Base-by-base conservation (phyloP, 2,888 invertebrate genomes). In the Reticulitermes lucifugus region DNA sequence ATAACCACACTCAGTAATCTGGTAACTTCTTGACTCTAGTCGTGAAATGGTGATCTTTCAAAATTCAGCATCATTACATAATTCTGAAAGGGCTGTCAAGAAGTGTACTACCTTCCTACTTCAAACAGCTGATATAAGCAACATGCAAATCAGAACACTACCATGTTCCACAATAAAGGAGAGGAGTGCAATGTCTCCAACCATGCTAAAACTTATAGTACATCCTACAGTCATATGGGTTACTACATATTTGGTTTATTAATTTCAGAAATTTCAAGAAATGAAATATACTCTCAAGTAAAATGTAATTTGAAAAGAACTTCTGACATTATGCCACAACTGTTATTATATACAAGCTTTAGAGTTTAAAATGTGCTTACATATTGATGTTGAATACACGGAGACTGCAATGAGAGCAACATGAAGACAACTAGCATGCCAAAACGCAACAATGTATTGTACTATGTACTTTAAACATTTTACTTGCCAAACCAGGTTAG, bases 51-150 rank as follows among this genome's bases (percentile, higher is more conserved):
- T 46, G 12, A 46, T 2, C 6, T 6, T 46, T 12, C 12, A 51
- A 22, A 77, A 77, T 46, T 46, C 77, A 46, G 77, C 9, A 77
- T 77, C 46, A 43, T n/a, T 43, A 60, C 35, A 21, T 60, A 60
- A 60, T n/a, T 60, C 14, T 60, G 60, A 18, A 60, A 60, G 60
- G 21, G 21, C 4, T 60, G 1, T 60, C 60, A 60, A 60, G 3
- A 60, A 60, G n/a, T 60, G 60, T n/a, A 60, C n/a, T 21, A 6
- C 22, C 3, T 7, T 60, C 46, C 46, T 60, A 18, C n/a, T 21
- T 60, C 60, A 60, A 2, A 60, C 22, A 60, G 12, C 46, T 46
- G 46, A 46, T 1, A 46, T 46, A 46, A 4, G 35, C 35, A 35
- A 35, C 46, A 46, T 6, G 60, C 6, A 22, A 60, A 60, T 60